These are phyloP conservation scores for Amphiprion percula DNA, from an alignment of 2,113 vertebrate genomes.

Conservation along the genomic window DNA sequence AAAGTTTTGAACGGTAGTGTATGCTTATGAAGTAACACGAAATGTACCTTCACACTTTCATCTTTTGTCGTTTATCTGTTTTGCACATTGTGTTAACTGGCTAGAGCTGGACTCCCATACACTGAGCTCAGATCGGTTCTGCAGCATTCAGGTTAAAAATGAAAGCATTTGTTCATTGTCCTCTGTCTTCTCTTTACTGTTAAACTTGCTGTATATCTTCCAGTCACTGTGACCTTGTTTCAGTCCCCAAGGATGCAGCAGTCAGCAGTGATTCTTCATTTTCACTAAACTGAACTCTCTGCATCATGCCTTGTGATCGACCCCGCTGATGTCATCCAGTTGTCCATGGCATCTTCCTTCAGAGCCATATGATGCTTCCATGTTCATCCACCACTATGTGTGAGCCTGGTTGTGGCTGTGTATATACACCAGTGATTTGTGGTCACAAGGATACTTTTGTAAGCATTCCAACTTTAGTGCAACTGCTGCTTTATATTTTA, in stretches of 20 bases:
- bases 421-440: conserved; percentile 58
- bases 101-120: not conserved
- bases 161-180: not conserved
- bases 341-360: conserved; percentile 51
- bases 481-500: conserved; percentile 57
- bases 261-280: not conserved
- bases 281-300: conserved; percentile 24
- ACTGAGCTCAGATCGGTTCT: not conserved
- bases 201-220: not conserved
- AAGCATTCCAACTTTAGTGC: conserved; percentile 61
- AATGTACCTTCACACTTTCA: too few relatives aligned
- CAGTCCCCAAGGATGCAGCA: not conserved
- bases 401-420: conserved; percentile 45
- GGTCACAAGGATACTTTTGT: conserved; percentile 49
- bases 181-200: not conserved
- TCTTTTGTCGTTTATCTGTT: not conserved
- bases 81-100: too few relatives aligned
- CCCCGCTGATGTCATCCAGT: conserved; percentile 60
- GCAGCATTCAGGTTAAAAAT: not conserved
- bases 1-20: too few relatives aligned
- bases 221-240: conserved; percentile 13
- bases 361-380: conserved; percentile 38
- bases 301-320: conserved; percentile 40
- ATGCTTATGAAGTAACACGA: not conserved
- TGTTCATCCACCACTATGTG: conserved; percentile 30